Conservation (phyloP, 2,888 invertebrate species). For the Nephrotoma appendiculata region DNA sequence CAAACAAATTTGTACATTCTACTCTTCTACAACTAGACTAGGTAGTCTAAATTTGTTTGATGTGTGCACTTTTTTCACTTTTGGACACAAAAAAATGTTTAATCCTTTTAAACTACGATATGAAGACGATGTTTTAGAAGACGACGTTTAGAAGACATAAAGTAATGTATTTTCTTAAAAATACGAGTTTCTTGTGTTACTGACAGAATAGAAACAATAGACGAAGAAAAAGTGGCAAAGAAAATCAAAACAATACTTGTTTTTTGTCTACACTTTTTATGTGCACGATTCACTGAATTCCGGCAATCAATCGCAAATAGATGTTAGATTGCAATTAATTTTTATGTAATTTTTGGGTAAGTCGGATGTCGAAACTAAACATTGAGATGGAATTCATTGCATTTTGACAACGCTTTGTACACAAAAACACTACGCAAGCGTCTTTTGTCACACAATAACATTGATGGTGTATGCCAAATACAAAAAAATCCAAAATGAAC, state of each 20-base stretch:
- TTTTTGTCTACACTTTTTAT: background rate
- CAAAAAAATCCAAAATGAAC: background rate
- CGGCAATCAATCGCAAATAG: background rate
- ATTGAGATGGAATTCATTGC: background rate
- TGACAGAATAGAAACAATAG: background rate
- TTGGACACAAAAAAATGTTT: background rate
- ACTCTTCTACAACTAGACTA: background rate
- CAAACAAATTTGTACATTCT: background rate
- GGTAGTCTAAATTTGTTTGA: background rate
- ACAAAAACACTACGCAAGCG: constrained; percentile 11
- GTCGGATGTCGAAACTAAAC: background rate
- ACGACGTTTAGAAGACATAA: background rate
- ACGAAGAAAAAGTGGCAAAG: background rate
- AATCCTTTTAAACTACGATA: background rate
- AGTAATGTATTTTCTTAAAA: background rate
- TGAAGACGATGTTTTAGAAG: no score
- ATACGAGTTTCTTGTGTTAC: background rate
- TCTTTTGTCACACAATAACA: background rate
- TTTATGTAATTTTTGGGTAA: background rate
- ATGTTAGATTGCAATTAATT: background rate
- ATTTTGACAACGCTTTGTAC: constrained; percentile 8
- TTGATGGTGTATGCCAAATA: background rate
- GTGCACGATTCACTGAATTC: background rate
- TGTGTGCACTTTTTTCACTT: background rate
- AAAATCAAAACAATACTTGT: background rate